These are phyloP conservation scores for Mastomys coucha DNA, from an alignment of 2,113 vertebrate species.

Conservation along the genomic window DNA sequence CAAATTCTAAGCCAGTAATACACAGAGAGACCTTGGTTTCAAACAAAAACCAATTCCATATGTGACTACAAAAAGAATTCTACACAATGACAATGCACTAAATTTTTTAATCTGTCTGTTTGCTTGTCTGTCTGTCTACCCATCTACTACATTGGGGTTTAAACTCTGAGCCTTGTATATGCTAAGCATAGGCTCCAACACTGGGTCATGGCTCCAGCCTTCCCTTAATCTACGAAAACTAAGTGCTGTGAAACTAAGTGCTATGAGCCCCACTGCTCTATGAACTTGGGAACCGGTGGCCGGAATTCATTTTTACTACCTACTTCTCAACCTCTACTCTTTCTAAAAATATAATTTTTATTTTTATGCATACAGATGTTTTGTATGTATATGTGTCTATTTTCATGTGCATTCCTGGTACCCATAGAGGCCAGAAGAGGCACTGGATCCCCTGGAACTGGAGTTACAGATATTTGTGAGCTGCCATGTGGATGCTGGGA, in stretches of 20 bases:
- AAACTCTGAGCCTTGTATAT: neutral
- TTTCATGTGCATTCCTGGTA: neutral
- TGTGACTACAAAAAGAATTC: slow-evolving; percentile 43
- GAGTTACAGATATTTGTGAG: neutral
- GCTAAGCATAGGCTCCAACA: neutral
- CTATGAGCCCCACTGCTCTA: neutral
- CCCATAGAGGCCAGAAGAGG: neutral
- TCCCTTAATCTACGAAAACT: neutral
- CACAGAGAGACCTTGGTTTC: neutral
- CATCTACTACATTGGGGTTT: neutral
- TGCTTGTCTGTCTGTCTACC: neutral
- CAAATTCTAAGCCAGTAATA: neutral
- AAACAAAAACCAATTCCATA: neutral
- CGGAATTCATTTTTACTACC: neutral
- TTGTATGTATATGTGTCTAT: neutral
- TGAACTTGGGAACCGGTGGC: neutral
- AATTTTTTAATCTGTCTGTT: neutral
- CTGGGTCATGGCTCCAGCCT: neutral
- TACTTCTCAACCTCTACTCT: neutral
- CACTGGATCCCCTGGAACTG: neutral
- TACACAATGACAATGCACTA: neutral
- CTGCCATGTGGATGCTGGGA: neutral
- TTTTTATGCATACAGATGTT: neutral
- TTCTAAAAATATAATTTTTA: neutral
- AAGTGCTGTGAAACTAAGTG: neutral